A percentile compares a stretch with the other conserved stretches of the same genome.
These are phyloP conservation scores for Agapornis canus DNA, from an alignment of 2,797 vertebrate genomes.

Conservation along the genomic window DNA sequence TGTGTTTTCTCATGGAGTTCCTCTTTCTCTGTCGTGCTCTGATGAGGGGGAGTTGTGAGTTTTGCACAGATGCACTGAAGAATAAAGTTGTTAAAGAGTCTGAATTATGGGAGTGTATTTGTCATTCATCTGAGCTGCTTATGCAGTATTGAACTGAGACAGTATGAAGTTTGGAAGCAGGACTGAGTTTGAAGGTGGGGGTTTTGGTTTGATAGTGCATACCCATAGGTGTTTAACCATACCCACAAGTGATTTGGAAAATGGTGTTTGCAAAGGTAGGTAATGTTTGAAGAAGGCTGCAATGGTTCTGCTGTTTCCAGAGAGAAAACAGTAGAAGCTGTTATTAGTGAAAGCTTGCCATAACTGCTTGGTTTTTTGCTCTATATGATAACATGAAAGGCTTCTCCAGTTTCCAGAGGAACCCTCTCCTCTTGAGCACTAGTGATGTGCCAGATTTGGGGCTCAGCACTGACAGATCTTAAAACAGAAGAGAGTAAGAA, in stretches of 20 bases:
- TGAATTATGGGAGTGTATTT: conserved; percentile 82
- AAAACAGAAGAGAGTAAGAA: conserved; percentile 79
- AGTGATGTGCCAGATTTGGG: conserved; percentile 84
- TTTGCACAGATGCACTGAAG: conserved; percentile 79
- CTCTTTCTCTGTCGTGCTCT: conserved; percentile 80
- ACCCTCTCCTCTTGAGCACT: conserved; percentile 79
- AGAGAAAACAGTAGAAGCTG: conserved; percentile 78
- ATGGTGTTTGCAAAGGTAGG: conserved; percentile 88
- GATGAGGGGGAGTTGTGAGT: conserved; percentile 2
- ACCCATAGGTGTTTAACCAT: conserved; percentile 85
- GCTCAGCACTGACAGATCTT: conserved; percentile 84
- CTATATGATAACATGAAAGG: conserved; percentile 85
- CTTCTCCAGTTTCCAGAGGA: conserved; percentile 86
- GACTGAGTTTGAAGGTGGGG: conserved; percentile 83
- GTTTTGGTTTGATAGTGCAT: conserved; percentile 83
- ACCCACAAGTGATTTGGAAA: conserved; percentile 84
- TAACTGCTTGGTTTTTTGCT: conserved; percentile 88
- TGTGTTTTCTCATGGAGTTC: conserved; percentile 81
- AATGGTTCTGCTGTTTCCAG: conserved; percentile 80
- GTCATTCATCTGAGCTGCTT: conserved; percentile 86
- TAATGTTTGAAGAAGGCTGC: conserved; percentile 84
- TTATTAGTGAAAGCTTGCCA: conserved; percentile 9
- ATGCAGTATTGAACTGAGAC: conserved; percentile 85
- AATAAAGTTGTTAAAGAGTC: conserved; percentile 77
- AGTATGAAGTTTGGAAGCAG: conserved; percentile 86